These are phyloP conservation scores for Mythimna lalbum DNA, from an alignment of 2,888 invertebrate genomes.

Conservation along the genomic window DNA sequence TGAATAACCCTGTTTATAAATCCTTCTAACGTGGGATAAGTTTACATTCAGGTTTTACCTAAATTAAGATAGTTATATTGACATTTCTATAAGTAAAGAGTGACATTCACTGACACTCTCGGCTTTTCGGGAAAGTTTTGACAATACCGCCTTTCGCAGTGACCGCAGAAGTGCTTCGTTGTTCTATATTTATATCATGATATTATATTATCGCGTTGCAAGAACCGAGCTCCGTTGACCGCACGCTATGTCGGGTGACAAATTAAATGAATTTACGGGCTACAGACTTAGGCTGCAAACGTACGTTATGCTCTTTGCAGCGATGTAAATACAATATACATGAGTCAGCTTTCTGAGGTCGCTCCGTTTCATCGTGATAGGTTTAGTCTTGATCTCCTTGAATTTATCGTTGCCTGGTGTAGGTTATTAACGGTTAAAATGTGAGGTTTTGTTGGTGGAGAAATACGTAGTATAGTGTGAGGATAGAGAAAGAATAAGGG, in stretches of 20 bases:
- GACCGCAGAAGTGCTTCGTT: neutral
- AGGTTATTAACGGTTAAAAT: conserved; percentile 31
- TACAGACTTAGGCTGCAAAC: conserved; percentile 64
- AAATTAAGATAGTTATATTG: too few species aligned
- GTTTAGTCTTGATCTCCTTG: conserved; percentile 55
- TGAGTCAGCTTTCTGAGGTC: conserved; percentile 49
- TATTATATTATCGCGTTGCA: conserved; percentile 71
- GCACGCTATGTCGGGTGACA: conserved; percentile 76
- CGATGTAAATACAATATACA: conserved; percentile 58
- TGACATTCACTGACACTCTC: neutral
- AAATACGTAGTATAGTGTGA: conserved; percentile 29
- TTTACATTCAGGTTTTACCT: too few species aligned
- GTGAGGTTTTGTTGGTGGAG: conserved; percentile 30
- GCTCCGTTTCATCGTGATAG: conserved; percentile 42
- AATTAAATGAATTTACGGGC: conserved; percentile 82
- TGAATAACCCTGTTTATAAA: too few species aligned
- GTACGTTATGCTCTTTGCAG: conserved; percentile 57
- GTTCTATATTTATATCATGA: conserved; percentile 30
- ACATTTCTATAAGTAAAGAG: neutral
- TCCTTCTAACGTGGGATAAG: too few species aligned
- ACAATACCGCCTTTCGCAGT: neutral
- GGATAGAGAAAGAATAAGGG: conserved; percentile 27
- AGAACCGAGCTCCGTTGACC: conserved; percentile 69
- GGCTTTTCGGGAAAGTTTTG: neutral
- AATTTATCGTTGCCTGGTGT: conserved; percentile 46